These are phyloP conservation scores for Spisula subtruncata DNA, from an alignment of 2,888 invertebrate genomes.

Conservation along the genomic window DNA sequence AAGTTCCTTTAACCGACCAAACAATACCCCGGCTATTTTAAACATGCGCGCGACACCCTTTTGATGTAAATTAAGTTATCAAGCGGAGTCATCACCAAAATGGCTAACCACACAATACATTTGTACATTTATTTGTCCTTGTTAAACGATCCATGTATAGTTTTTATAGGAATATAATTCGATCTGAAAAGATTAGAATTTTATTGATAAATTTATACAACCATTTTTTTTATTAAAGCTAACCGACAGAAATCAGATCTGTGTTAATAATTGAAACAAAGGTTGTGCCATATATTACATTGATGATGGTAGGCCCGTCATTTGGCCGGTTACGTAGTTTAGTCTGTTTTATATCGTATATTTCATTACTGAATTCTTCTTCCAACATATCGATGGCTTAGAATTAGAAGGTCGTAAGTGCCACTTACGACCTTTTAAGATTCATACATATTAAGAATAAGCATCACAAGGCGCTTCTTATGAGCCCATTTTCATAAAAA, in stretches of 20 bases:
- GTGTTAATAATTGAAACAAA: conserved; percentile 20
- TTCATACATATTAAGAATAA: too few species aligned
- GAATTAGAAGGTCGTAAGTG: too few species aligned
- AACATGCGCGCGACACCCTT: neutral
- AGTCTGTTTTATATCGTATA: too few species aligned
- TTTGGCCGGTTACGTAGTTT: too few species aligned
- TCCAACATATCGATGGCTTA: too few species aligned
- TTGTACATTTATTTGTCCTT: neutral
- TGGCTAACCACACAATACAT: neutral
- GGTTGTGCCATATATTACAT: conserved; percentile 9
- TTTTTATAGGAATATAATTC: neutral
- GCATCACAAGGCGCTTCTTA: too few species aligned
- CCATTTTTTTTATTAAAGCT: conserved; percentile 9
- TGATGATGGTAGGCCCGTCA: neutral
- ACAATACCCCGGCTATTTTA: neutral
- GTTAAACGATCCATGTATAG: neutral
- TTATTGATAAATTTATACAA: neutral
- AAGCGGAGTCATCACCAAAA: neutral
- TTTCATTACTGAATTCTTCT: too few species aligned
- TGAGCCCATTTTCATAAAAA: too few species aligned
- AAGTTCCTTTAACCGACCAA: neutral
- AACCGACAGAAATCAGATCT: neutral
- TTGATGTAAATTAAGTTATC: conserved; percentile 7
- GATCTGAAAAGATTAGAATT: neutral
- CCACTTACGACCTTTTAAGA: too few species aligned